Conservation (phyloP, 2,113 vertebrate species). For the Tachycineta bicolor region DNA sequence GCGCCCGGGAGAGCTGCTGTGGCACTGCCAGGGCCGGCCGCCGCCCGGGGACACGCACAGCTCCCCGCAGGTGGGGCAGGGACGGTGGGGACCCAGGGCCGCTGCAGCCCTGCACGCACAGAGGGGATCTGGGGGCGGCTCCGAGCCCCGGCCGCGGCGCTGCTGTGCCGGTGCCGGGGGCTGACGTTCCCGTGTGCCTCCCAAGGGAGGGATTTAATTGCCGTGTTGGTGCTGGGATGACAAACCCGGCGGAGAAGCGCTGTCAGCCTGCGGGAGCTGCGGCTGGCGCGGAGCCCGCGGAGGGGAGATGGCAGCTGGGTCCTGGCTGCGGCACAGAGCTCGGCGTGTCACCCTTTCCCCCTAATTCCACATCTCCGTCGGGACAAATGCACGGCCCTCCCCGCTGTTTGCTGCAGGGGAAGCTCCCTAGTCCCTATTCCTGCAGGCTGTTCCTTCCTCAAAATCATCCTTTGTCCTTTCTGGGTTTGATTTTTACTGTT, state of each 20-base stretch:
- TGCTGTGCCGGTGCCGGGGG: neutral
- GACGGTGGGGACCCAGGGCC: rapidly evolving
- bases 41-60: neutral
- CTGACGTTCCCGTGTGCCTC: rapidly evolving
- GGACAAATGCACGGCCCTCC: rapidly evolving
- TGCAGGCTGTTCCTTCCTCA: neutral
- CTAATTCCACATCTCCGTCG: neutral
- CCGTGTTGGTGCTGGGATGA: neutral
- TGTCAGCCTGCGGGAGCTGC: neutral
- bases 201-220: neutral
- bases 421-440: neutral
- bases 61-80: rapidly evolving
- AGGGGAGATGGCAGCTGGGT: neutral
- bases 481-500: neutral
- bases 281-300: rapidly evolving
- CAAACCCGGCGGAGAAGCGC: neutral
- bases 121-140: neutral
- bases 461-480: neutral
- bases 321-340: neutral
- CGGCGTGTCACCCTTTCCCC: neutral
- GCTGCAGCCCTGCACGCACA: rapidly evolving
- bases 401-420: rapidly evolving
- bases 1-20: rapidly evolving
- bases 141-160: neutral
- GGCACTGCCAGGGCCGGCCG: rapidly evolving